Conservation (phyloP, 2,888 invertebrate species). For the Apodemia mormo region DNA sequence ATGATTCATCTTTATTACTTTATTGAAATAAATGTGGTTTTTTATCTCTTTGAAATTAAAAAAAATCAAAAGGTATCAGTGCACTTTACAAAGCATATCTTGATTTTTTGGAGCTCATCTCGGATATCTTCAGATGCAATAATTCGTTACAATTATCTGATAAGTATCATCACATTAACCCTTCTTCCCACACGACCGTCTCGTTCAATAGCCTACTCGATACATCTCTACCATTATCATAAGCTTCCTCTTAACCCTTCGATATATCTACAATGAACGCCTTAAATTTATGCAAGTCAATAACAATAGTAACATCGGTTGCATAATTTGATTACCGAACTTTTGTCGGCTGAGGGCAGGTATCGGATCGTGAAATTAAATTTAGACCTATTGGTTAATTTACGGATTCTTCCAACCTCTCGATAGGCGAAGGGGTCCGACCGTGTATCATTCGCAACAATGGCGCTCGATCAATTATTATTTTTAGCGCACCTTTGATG, state of each 20-base stretch:
- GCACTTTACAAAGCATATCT: constrained; percentile 17
- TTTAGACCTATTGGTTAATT: constrained; percentile 80
- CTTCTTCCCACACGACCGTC: constrained; percentile 74
- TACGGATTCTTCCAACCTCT: constrained; percentile 74
- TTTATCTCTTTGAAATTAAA: not conserved
- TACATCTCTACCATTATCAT: constrained; percentile 66
- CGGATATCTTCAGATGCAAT: constrained; percentile 48
- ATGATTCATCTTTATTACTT: not conserved
- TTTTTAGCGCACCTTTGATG: constrained; percentile 77
- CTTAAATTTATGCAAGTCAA: constrained; percentile 75
- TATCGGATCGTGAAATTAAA: constrained; percentile 80
- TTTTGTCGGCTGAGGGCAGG: constrained; percentile 74
- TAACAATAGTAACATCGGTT: constrained; percentile 75
- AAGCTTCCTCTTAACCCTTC: constrained; percentile 67
- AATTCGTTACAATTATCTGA: constrained; percentile 79
- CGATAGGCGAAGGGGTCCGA: constrained; percentile 56
- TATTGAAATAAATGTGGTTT: not conserved
- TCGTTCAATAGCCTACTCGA: constrained; percentile 68
- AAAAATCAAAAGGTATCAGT: not conserved
- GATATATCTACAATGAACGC: constrained; percentile 68
- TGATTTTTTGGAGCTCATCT: constrained; percentile 15
- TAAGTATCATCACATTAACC: constrained; percentile 74
- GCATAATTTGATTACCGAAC: constrained; percentile 80
- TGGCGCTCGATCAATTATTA: constrained; percentile 76
- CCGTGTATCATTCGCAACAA: constrained; percentile 72